phyloP scores from a whole-genome alignment of 1,140 invertebrate genomes.

The Aphis gossypii region DNA sequence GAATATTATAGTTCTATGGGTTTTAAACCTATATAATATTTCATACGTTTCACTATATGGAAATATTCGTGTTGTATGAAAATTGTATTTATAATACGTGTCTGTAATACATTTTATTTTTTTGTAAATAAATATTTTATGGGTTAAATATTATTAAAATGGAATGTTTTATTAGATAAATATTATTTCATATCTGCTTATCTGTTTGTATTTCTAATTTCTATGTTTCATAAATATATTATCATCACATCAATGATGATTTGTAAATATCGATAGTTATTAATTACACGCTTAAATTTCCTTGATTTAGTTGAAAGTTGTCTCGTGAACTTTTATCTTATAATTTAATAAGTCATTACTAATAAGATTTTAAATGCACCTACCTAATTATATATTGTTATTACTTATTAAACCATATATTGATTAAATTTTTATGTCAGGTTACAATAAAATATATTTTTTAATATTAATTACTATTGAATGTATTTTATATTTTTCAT shows the following conservation, averaged over 20 bases:
- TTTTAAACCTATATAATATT: neutral
- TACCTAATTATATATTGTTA: neutral
- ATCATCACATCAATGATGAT: neutral
- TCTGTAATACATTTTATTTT: neutral
- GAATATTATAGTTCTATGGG: neutral
- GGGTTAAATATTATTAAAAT: neutral
- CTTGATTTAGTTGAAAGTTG: neutral
- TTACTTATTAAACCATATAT: neutral
- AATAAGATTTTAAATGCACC: neutral
- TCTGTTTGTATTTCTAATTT: neutral
- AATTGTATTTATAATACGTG: neutral
- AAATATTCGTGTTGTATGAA: neutral
- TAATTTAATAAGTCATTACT: neutral
- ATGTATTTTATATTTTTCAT: neutral
- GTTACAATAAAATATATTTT: neutral
- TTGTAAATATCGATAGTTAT: neutral
- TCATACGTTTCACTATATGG: neutral
- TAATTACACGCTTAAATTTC: neutral
- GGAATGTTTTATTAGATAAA: neutral
- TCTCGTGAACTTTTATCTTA: neutral
- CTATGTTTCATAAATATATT: neutral
- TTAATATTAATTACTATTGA: neutral
- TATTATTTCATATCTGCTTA: neutral
- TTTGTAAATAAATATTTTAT: slow-evolving; percentile 20
- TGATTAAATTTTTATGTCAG: neutral